phyloP scores from a whole-genome alignment of 2,797 vertebrate species.

The Mormyrus hasselquistii region DNA sequence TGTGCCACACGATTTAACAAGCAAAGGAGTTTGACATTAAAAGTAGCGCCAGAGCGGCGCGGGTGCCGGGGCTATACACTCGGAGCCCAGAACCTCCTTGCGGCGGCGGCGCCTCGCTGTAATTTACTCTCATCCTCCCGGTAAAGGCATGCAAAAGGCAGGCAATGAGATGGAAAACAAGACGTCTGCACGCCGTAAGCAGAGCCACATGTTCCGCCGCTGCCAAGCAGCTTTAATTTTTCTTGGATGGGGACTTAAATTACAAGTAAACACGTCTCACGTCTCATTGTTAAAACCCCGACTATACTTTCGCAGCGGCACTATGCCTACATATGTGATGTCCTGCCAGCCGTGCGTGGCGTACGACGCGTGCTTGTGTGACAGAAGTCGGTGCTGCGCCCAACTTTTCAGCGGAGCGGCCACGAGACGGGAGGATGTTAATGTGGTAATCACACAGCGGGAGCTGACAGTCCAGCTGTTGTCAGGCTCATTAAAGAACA shows the following conservation, averaged over 20 bases:
- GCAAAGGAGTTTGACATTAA: background rate
- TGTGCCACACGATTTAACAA: conserved; percentile 3
- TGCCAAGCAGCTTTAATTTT: background rate
- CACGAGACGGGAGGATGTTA: background rate
- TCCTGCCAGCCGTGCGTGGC: background rate
- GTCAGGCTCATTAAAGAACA: background rate
- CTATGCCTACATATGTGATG: background rate
- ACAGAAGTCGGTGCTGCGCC: background rate
- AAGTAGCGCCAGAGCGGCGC: background rate
- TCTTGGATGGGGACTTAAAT: background rate
- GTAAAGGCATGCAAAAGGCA: background rate
- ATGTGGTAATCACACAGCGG: background rate
- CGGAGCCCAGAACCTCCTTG: background rate
- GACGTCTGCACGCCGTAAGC: background rate
- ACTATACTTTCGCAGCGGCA: background rate
- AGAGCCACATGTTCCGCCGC: background rate
- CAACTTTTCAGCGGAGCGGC: background rate
- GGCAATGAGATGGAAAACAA: background rate
- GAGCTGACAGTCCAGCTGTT: background rate
- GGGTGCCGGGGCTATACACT: background rate
- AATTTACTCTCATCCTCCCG: background rate
- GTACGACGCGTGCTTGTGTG: background rate
- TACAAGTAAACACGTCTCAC: background rate
- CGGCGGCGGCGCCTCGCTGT: background rate
- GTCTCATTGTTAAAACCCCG: background rate